Conservation (phyloP, 2,888 invertebrate genomes). For the Apeira syringaria region DNA sequence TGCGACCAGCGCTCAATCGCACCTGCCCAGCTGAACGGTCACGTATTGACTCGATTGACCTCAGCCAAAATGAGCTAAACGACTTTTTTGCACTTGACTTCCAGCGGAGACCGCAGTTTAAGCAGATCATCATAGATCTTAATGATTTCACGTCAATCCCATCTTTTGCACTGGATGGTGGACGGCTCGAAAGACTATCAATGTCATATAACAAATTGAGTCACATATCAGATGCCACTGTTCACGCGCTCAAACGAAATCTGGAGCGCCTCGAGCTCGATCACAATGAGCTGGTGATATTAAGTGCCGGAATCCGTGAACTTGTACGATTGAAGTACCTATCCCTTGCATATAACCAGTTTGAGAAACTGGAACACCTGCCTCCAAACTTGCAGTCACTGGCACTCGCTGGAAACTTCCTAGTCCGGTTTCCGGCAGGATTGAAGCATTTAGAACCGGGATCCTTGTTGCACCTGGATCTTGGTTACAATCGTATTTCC, state of each 20-base stretch:
- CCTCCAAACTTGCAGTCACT: conserved; percentile 87
- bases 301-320: conserved; percentile 85
- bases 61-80: conserved; percentile 90
- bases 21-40: conserved; percentile 59
- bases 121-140: conserved; percentile 89
- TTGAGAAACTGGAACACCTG: conserved; percentile 76
- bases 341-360: conserved; percentile 90
- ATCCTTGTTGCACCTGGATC: conserved; percentile 86
- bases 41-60: conserved; percentile 89
- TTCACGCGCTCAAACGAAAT: conserved; percentile 86
- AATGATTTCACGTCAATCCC: conserved; percentile 88
- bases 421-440: conserved; percentile 85
- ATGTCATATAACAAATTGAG: conserved; percentile 88
- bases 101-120: conserved; percentile 85
- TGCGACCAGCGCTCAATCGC: conserved; percentile 40
- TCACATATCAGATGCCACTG: conserved; percentile 85
- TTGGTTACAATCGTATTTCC: conserved; percentile 91
- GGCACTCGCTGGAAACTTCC: conserved; percentile 89
- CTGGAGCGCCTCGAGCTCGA: conserved; percentile 91
- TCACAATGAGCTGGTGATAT: conserved; percentile 85
- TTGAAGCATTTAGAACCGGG: conserved; percentile 85
- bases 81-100: conserved; percentile 85
- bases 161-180: conserved; percentile 84
- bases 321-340: conserved; percentile 87
- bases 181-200: conserved; percentile 88